These are phyloP conservation scores for Carcinoscorpius rotundicauda DNA, from an alignment of 1,140 invertebrate species.

Conservation along the genomic window DNA sequence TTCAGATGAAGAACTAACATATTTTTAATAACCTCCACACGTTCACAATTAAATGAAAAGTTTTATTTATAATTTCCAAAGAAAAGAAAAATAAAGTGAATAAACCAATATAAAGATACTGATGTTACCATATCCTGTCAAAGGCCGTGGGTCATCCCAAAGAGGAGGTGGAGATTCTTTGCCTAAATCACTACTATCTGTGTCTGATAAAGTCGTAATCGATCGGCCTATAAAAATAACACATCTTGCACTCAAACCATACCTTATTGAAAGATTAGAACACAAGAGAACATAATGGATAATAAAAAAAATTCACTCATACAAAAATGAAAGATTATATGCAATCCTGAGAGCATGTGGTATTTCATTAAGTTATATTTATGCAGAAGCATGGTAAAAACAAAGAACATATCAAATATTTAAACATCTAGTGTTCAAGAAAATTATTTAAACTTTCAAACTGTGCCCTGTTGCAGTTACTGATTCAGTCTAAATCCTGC, in stretches of 20 bases:
- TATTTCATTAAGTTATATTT: too few species aligned
- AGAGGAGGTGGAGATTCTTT: constrained; percentile 5
- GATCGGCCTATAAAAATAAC: neutral
- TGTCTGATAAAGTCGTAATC: neutral
- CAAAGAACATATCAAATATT: too few species aligned
- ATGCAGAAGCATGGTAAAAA: too few species aligned
- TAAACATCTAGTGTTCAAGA: too few species aligned
- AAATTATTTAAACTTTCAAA: too few species aligned
- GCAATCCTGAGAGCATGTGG: too few species aligned
- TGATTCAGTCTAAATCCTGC: too few species aligned
- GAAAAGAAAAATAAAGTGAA: neutral
- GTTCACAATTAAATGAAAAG: too few species aligned
- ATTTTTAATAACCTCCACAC: too few species aligned
- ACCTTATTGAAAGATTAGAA: neutral
- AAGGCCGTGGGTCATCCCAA: neutral
- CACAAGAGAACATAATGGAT: neutral
- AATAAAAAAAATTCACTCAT: neutral
- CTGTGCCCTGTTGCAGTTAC: too few species aligned
- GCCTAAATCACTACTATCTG: constrained; percentile 5
- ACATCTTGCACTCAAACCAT: neutral
- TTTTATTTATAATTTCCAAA: neutral
- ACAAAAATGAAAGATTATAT: too few species aligned
- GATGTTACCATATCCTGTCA: neutral
- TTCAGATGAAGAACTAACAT: too few species aligned
- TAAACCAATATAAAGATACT: neutral